Evolutionary conservation across 53 echinoderm and acorn worm species (phyloP).

Genomic region (Pentamera pediparva): DNA sequence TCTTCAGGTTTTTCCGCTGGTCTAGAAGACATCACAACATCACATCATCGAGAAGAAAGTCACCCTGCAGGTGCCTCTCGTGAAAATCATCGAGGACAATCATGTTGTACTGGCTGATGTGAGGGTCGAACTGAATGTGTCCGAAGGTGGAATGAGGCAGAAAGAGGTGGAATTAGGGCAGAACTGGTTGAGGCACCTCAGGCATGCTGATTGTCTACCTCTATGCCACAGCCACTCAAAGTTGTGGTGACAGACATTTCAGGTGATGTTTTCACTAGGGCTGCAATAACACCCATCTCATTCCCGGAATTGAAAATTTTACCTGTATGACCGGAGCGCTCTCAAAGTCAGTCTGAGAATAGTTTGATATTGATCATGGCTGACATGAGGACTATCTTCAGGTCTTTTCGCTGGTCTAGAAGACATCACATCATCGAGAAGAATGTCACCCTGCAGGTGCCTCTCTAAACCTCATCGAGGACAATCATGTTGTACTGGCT

Average conservation of each 20-base stretch:
- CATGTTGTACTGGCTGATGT: slow-evolving; percentile 77
- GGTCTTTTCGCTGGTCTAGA: slow-evolving; percentile 70
- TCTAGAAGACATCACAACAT: slow-evolving; percentile 73
- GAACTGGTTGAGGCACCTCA: background rate
- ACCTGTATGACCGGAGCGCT: slow-evolving; percentile 15
- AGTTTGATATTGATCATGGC: slow-evolving; percentile 91
- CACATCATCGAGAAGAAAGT: slow-evolving; percentile 87
- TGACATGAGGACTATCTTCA: slow-evolving; percentile 92
- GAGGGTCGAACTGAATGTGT: slow-evolving; percentile 60
- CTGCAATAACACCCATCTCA: slow-evolving; percentile 5
- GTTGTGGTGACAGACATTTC: too few species aligned
- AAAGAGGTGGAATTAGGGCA: background rate
- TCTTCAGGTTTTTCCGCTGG: slow-evolving; percentile 76
- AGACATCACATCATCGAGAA: slow-evolving; percentile 78
- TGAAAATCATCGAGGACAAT: slow-evolving; percentile 87
- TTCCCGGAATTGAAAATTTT: background rate
- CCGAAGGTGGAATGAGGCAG: slow-evolving; percentile 53
- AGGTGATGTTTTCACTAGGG: too few species aligned
- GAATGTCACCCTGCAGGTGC: slow-evolving; percentile 92
- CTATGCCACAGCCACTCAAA: background rate
- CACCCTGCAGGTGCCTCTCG: slow-evolving; percentile 83
- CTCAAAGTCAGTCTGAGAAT: slow-evolving; percentile 61
- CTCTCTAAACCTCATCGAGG: slow-evolving; percentile 85
- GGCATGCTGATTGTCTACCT: background rate
- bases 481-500: slow-evolving; percentile 86